Evolutionary conservation across 1,140 invertebrate genomes (phyloP).

Genomic region (Caerostris darwini): DNA sequence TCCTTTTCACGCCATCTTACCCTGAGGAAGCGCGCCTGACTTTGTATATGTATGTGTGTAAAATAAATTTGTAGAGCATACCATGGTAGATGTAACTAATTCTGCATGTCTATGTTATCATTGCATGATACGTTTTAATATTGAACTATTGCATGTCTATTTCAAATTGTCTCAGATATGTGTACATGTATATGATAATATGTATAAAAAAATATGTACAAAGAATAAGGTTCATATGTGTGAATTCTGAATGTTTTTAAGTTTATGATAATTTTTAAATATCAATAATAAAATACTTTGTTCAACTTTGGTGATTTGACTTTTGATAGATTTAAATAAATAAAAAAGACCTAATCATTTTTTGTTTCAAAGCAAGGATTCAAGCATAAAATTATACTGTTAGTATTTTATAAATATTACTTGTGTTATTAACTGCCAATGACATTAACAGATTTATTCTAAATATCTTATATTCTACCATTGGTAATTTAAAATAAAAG

Average conservation of each 20-base stretch:
- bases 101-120: conserved; percentile 60
- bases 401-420: too few relatives aligned
- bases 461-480: too few relatives aligned
- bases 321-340: too few relatives aligned
- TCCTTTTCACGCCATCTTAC: too few relatives aligned
- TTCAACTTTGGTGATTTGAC: neutral
- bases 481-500: too few relatives aligned
- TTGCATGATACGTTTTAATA: conserved; percentile 59
- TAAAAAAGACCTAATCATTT: too few relatives aligned
- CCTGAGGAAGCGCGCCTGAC: too few relatives aligned
- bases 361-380: too few relatives aligned
- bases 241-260: conserved; percentile 68
- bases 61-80: conserved; percentile 21
- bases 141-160: conserved; percentile 63
- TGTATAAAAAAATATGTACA: conserved; percentile 6
- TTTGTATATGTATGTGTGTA: conserved; percentile 2
- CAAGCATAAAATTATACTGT: too few relatives aligned
- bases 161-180: conserved; percentile 27
- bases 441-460: too few relatives aligned
- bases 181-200: conserved; percentile 48
- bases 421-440: too few relatives aligned
- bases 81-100: conserved; percentile 51
- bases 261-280: conserved; percentile 52
- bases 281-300: conserved; percentile 70
- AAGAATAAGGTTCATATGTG: conserved; percentile 15